Evolutionary conservation across 2,113 vertebrate genomes (phyloP).

Genomic region (Hoplias malabaricus): DNA sequence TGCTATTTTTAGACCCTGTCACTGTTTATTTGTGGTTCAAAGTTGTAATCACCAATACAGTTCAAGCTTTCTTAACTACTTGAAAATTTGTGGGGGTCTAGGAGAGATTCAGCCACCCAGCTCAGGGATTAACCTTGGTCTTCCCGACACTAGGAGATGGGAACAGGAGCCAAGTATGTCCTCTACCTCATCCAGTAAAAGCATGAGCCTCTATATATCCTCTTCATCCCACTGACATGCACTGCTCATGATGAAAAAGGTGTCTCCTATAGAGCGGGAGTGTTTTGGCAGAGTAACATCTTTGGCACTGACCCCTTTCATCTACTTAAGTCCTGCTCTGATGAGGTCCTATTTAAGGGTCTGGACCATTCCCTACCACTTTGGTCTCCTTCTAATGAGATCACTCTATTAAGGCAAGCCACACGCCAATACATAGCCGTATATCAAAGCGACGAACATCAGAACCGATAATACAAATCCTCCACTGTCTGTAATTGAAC

Average conservation of each 20-base stretch:
- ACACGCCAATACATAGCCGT: neutral
- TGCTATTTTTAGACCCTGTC: too few species aligned
- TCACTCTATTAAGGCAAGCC: neutral
- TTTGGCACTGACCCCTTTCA: neutral
- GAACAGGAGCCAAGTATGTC: neutral
- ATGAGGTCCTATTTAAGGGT: constrained; percentile 7
- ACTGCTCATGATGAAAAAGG: neutral
- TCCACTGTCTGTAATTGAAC: neutral
- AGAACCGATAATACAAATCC: constrained; percentile 14
- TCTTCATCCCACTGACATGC: neutral
- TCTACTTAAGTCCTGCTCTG: neutral
- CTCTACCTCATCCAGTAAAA: neutral
- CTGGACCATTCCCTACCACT: neutral
- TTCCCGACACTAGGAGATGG: neutral
- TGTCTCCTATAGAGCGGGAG: neutral
- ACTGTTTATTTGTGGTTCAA: too few species aligned
- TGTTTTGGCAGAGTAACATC: neutral
- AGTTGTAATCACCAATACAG: too few species aligned
- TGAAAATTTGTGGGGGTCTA: too few species aligned
- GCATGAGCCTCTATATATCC: neutral
- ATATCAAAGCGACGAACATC: neutral
- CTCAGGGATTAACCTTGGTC: neutral
- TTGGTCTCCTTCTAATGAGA: neutral
- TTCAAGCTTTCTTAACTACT: too few species aligned
- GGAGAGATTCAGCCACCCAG: too few species aligned